Evolutionary conservation across 2,888 invertebrate genomes (phyloP), one percentile per base, ranked within the genome.

Genomic region (Cenopis cana): DNA sequence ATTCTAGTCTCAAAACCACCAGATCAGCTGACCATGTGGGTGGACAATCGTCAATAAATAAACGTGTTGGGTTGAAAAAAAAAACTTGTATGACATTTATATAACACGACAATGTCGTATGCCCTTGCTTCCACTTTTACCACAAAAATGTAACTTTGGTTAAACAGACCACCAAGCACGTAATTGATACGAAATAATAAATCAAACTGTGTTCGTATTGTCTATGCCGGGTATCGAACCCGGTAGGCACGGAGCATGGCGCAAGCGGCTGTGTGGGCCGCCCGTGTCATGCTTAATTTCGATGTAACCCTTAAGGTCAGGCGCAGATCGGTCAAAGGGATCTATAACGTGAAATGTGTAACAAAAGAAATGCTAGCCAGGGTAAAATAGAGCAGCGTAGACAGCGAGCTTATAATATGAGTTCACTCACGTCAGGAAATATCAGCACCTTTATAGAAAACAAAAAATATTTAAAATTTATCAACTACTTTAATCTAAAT

Each of bases 161-260:
- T 20, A 24, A 41, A 20, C 24, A 9, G 10, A 50, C 24, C 29
- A 62, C 33, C 11, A n/a, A 24, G 20, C 33, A 54, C 17, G 12
- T 46, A 41, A 66, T 57, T 50, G 50, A 56, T 38, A 33, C 29
- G 33, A 62, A 57, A 41, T 60, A 41, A 52, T 61, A 61, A 71
- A 55, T 29, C 60, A 67, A 62, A 56, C 36, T 18, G 29, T 54
- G 41, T 52, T 50, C 49, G 56, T 66, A 64, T 67, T 62, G 70
- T 57, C 59, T 59, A n/a, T 24, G 61, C 52, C 41, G 46, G 74
- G 76, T 74, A 80, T 79, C 78, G 76, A 80, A 83, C 83, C 82
- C 82, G 84, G 82, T 81, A 82, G 84, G 78, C 74, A 66, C 72
- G 73, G 60, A 64, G 54, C 18, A 57, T 70, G 70, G 52, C 60